phyloP scores from a whole-genome alignment of 35 echinoderm and acorn worm genomes.

The Ophioderma brevispina region DNA sequence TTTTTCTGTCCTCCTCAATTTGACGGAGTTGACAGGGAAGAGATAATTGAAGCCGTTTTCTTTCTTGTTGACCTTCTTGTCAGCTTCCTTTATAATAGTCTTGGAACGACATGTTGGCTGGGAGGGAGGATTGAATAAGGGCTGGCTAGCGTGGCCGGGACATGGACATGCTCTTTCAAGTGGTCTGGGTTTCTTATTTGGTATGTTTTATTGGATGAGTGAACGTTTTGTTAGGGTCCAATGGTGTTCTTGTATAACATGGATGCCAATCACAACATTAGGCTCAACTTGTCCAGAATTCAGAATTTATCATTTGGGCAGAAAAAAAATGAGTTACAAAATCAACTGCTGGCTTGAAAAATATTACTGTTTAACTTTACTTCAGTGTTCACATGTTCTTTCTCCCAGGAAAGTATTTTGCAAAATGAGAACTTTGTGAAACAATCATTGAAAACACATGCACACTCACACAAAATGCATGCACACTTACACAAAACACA shows the following conservation, averaged over 20 bases:
- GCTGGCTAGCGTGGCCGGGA: neutral
- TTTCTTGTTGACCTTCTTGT: too few species aligned
- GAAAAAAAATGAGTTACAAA: too few species aligned
- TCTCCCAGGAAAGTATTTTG: too few species aligned
- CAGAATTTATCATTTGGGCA: too few species aligned
- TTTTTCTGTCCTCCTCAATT: constrained; percentile 8
- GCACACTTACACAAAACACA: too few species aligned
- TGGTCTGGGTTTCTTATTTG: constrained; percentile 8
- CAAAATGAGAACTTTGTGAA: too few species aligned
- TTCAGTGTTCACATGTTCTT: too few species aligned
- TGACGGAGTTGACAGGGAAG: neutral
- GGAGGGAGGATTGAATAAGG: neutral
- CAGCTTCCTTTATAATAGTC: neutral
- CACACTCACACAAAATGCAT: too few species aligned
- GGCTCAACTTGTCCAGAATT: too few species aligned
- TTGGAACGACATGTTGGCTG: neutral
- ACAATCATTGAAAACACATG: too few species aligned
- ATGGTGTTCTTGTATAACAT: neutral
- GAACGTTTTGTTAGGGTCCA: neutral
- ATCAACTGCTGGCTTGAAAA: too few species aligned
- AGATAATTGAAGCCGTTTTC: constrained; percentile 3
- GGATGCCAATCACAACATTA: neutral
- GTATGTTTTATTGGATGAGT: neutral
- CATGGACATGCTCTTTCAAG: neutral
- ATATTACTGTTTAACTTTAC: too few species aligned